Conservation (phyloP, 2,113 vertebrate genomes). For the Rhagologus leucostigma region DNA sequence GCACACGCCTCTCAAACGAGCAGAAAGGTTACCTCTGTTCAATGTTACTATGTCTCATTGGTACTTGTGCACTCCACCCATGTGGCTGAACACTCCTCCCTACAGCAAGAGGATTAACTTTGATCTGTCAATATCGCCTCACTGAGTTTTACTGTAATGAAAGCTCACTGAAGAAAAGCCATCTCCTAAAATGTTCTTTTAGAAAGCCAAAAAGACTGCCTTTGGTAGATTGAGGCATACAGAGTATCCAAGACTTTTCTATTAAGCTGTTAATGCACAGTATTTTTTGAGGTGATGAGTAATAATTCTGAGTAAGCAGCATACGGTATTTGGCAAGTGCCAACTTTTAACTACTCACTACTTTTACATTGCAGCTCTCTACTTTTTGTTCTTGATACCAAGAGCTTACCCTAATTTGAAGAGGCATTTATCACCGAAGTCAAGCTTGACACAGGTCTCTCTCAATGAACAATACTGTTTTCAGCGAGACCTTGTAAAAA, state of each 20-base stretch:
- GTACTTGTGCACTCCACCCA: not conserved
- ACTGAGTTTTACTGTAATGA: not conserved
- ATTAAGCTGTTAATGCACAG: not conserved
- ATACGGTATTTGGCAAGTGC: not conserved
- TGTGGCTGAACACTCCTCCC: not conserved
- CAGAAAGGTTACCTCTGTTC: not conserved
- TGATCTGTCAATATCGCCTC: not conserved
- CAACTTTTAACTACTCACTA: not conserved
- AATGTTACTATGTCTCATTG: not conserved
- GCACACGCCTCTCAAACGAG: fast-evolving
- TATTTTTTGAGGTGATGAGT: not conserved
- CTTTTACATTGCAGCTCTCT: not conserved
- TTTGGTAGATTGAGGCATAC: not conserved
- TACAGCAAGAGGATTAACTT: not conserved
- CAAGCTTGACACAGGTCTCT: not conserved
- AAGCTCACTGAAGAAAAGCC: not conserved
- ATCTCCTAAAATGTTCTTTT: not conserved
- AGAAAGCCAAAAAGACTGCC: not conserved
- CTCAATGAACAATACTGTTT: not conserved
- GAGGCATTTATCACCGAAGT: fast-evolving
- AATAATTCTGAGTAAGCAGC: not conserved
- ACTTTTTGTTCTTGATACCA: not conserved
- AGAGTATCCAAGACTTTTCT: not conserved
- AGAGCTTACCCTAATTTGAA: not conserved
- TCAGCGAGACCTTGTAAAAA: not conserved